Conservation (phyloP, 2,113 vertebrate species). For the Colistium nudipinnis region DNA sequence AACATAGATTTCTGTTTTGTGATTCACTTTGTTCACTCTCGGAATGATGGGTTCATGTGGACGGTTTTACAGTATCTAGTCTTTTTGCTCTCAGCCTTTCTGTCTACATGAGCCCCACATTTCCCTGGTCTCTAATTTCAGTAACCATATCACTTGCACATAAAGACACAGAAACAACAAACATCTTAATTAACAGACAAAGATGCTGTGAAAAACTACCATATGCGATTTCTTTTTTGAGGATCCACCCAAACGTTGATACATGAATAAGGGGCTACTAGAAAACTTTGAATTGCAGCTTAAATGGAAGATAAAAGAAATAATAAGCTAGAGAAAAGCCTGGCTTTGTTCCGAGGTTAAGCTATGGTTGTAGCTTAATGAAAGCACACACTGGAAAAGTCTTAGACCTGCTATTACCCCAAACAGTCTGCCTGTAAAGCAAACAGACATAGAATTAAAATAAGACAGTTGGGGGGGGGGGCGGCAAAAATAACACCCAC, state of each 20-base stretch:
- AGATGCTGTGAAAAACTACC: constrained; percentile 36
- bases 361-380: constrained; percentile 46
- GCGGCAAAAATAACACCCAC: constrained; percentile 76
- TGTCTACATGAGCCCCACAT: constrained; percentile 16
- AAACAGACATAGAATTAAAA: constrained; percentile 76
- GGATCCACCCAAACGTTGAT: background rate
- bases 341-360: constrained; percentile 27
- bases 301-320: constrained; percentile 12
- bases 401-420: constrained; percentile 61
- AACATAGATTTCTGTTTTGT: background rate
- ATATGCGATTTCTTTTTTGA: background rate
- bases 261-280: constrained; percentile 1
- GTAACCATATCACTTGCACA: constrained; percentile 51
- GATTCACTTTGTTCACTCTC: background rate
- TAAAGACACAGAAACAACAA: constrained; percentile 37
- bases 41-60: background rate
- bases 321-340: constrained; percentile 5
- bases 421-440: constrained; percentile 37
- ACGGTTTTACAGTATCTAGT: background rate
- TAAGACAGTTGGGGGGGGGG: constrained; percentile 58
- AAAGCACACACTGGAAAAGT: constrained; percentile 44
- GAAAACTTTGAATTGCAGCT: constrained; percentile 10
- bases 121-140: constrained; percentile 43
- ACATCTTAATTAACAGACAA: constrained; percentile 59
- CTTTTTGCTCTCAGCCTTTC: background rate